Conservation (phyloP, 2,113 vertebrate genomes). For the Rhinolophus sinicus region DNA sequence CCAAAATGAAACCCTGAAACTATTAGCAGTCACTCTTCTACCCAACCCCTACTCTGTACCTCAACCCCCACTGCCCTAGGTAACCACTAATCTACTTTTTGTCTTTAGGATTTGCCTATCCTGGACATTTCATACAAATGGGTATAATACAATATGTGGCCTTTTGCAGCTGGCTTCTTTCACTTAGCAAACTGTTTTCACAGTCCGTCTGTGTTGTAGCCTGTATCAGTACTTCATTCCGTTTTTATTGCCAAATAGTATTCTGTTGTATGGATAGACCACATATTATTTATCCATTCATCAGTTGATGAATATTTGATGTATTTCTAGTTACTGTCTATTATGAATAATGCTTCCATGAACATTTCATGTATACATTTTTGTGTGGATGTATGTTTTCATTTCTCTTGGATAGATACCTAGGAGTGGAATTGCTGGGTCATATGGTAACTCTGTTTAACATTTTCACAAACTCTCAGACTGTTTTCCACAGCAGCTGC, state of each 20-base stretch:
- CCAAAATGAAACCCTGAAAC: background rate
- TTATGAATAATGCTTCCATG: background rate
- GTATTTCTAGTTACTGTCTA: background rate
- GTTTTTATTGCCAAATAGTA: constrained; percentile 17
- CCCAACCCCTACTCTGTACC: background rate
- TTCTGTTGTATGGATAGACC: background rate
- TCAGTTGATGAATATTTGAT: background rate
- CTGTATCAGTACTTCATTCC: background rate
- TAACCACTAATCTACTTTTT: background rate
- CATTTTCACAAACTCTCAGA: background rate
- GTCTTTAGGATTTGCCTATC: background rate
- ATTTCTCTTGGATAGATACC: background rate
- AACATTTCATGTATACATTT: background rate
- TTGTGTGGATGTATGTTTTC: background rate
- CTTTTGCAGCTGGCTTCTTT: background rate
- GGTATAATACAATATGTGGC: background rate
- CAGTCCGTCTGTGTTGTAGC: background rate
- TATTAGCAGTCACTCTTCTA: background rate
- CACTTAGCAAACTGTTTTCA: background rate
- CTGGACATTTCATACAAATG: background rate
- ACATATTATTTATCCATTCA: background rate
- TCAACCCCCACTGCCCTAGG: background rate
- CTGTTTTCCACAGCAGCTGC: background rate
- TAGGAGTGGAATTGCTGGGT: background rate
- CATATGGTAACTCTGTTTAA: background rate